phyloP scores from a whole-genome alignment of 2,113 vertebrate species.

The Tragelaphus strepsiceros region DNA sequence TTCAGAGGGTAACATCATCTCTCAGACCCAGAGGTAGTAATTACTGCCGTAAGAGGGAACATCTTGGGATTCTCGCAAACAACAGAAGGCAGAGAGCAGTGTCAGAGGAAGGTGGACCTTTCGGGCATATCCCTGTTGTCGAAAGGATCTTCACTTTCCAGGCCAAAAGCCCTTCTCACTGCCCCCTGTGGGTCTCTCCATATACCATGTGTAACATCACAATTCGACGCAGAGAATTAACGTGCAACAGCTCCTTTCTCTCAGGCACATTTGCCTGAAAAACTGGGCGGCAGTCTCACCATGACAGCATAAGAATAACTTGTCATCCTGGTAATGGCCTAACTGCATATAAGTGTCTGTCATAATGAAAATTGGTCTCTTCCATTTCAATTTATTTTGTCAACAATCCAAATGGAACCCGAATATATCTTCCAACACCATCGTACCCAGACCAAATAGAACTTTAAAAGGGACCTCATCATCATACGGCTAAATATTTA shows the following conservation, averaged over 20 bases:
- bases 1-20: background rate
- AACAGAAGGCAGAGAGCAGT: background rate
- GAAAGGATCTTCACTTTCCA: background rate
- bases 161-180: background rate
- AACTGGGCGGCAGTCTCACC: background rate
- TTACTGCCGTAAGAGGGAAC: background rate
- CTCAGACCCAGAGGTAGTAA: background rate
- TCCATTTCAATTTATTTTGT: constrained; percentile 67
- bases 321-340: constrained; percentile 51
- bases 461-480: constrained; percentile 67
- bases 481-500: constrained; percentile 77
- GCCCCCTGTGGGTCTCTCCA: background rate
- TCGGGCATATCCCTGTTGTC: background rate
- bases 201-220: background rate
- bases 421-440: constrained; percentile 58
- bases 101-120: background rate
- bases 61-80: background rate
- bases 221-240: background rate
- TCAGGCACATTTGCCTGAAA: constrained; percentile 1
- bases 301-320: constrained; percentile 56
- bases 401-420: constrained; percentile 60
- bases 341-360: constrained; percentile 43
- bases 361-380: constrained; percentile 60
- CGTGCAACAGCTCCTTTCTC: background rate
- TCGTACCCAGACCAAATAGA: constrained; percentile 37